Evolutionary conservation across 2,888 invertebrate genomes (phyloP), one percentile per base, ranked within the genome.

Genomic region (Hirudinaria manillensis): DNA sequence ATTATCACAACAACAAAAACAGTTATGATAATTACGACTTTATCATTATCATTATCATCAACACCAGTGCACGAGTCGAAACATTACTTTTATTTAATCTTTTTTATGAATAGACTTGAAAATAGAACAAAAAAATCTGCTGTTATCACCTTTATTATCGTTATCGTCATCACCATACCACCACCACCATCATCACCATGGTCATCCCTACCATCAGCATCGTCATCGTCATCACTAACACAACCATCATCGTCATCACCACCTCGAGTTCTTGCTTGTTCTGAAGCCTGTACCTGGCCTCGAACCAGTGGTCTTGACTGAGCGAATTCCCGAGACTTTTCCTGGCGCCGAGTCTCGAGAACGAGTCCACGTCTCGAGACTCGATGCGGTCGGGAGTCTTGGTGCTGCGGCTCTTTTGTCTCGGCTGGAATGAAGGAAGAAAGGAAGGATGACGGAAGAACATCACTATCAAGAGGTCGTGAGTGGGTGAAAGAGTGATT

Each of bases 231-330:
- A 70, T 38, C 7, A 70, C 4, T 2, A 32, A n/a, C n/a, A 7
- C 2, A n/a, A 70, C 1, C 51, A 6, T 61, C 2, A n/a, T 27
- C 61, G n/a, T 27, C 7, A 61, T 61, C 6, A n/a, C 24, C 2
- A 61, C 61, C 61, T 61, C 61, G 29, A 61, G 68, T 68, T 68
- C 34, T 24, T 68, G 68, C 36, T 55, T 53, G n/a, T 56, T 61
- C 1, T 36, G n/a, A 24, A 73, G 55, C 55, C 65, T 73, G n/a
- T 73, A 24, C n/a, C 45, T 51, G 21, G 73, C 73, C 61, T 73
- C 73, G 29, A 73, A 73, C 73, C 73, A 73, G 21, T 32, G n/a
- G 29, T 56, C 73, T n/a, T 73, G 29, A 34, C 4, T 4, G 21
- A 73, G 32, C 34, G 32, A 36, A 65, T 65, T 73, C 16, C 73